Percentiles rank a stretch among this genome's conserved stretches.
These are phyloP conservation scores for Cherax quadricarinatus DNA, from an alignment of 1,140 invertebrate genomes.

Conservation along the genomic window DNA sequence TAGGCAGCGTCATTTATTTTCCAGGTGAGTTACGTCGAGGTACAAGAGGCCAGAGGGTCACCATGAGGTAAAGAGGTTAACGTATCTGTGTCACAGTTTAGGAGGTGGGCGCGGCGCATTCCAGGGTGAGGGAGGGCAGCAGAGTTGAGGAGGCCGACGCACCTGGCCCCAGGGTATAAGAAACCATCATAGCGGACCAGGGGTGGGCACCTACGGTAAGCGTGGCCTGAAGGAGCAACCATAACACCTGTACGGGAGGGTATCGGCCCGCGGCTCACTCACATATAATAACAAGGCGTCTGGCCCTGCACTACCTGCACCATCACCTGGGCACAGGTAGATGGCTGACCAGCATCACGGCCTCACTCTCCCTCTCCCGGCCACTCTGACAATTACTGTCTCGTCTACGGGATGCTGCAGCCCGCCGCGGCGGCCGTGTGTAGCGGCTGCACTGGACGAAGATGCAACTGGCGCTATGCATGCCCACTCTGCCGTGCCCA, in stretches of 20 bases:
- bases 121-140: not conserved
- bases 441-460: conserved; percentile 17
- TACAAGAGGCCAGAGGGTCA: too few relatives aligned
- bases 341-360: not conserved
- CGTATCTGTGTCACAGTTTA: not conserved
- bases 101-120: not conserved
- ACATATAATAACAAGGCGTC: conserved; percentile 48
- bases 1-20: too few relatives aligned
- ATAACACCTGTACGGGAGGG: conserved; percentile 39
- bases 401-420: conserved; percentile 8
- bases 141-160: not conserved
- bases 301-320: conserved; percentile 29
- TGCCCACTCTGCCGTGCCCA: conserved; percentile 63
- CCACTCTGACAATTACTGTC: not conserved
- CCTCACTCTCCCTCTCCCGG: conserved; percentile 21
- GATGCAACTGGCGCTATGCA: conserved; percentile 65
- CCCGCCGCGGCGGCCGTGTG: conserved; percentile 4
- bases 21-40: too few relatives aligned
- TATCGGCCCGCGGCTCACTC: conserved; percentile 1
- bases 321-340: conserved; percentile 27
- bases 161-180: not conserved
- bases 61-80: not conserved
- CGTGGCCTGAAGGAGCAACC: conserved; percentile 28
- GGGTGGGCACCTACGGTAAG: conserved; percentile 3
- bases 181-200: not conserved